These are phyloP conservation scores for Agrilus planipennis DNA, from an alignment of 1,140 invertebrate genomes.

Conservation along the genomic window DNA sequence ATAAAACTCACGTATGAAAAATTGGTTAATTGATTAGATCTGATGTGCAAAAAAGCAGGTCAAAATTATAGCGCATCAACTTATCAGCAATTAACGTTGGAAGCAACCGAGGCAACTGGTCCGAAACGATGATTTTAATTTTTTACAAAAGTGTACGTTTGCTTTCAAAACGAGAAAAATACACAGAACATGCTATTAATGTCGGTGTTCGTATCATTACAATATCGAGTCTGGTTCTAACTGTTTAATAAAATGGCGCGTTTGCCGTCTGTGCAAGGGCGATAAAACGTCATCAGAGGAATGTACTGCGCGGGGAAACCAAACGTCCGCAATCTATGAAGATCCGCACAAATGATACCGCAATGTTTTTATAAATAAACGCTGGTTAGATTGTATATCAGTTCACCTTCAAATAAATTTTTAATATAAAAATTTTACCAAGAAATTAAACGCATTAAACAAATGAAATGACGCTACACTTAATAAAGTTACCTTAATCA, in stretches of 20 bases:
- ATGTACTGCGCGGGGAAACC: too few relatives aligned
- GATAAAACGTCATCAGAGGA: too few relatives aligned
- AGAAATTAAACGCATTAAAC: too few relatives aligned
- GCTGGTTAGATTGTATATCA: too few relatives aligned
- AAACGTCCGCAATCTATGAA: too few relatives aligned
- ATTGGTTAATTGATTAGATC: conserved; percentile 6
- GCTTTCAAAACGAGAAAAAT: not conserved
- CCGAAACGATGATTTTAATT: conserved; percentile 3
- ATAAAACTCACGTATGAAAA: not conserved
- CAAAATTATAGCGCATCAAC: conserved; percentile 6
- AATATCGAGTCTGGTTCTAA: conserved; percentile 31
- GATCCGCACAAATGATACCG: too few relatives aligned
- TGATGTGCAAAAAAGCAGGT: conserved; percentile 6
- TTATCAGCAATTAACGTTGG: conserved; percentile 8
- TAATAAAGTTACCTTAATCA: too few relatives aligned
- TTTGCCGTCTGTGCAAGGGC: conserved; percentile 25
- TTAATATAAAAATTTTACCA: too few relatives aligned
- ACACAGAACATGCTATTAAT: conserved; percentile 1
- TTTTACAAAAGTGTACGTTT: conserved; percentile 2
- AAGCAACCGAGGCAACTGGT: not conserved
- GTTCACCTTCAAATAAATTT: too few relatives aligned
- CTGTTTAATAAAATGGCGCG: conserved; percentile 37
- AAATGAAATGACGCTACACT: too few relatives aligned
- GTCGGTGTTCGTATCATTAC: not conserved
- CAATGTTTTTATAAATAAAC: too few relatives aligned